Conservation (phyloP, 2,888 invertebrate genomes). For the Clepsis dumicolana region DNA sequence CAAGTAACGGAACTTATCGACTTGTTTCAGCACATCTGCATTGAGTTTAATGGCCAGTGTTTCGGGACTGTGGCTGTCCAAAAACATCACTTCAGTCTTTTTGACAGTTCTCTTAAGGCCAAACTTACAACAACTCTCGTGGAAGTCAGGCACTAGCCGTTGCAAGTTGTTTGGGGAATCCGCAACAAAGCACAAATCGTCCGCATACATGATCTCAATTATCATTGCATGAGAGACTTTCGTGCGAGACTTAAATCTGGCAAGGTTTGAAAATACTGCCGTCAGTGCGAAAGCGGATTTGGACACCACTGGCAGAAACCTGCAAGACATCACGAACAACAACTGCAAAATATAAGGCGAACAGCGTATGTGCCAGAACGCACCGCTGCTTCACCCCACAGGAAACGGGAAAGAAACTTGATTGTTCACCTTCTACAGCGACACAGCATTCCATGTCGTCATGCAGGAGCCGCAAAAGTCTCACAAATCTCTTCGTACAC, state of each 20-base stretch:
- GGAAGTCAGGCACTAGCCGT: not conserved
- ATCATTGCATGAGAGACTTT: conserved; percentile 21
- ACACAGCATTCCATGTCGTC: conserved; percentile 44
- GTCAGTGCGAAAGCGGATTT: conserved; percentile 39
- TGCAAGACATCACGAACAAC: conserved; percentile 36
- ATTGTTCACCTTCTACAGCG: conserved; percentile 33
- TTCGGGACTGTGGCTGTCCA: not conserved
- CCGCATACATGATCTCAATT: conserved; percentile 35
- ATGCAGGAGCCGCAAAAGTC: conserved; percentile 39
- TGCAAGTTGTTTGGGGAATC: not conserved
- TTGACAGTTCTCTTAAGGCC: not conserved
- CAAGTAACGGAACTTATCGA: too few species aligned
- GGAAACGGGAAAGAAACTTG: too few species aligned
- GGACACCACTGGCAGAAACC: conserved; percentile 13
- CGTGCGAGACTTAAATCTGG: conserved; percentile 1
- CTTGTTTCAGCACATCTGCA: too few species aligned
- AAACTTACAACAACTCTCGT: not conserved
- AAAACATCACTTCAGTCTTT: not conserved
- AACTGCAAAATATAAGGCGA: conserved; percentile 38
- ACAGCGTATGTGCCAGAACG: too few species aligned
- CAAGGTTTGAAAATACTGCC: conserved; percentile 41
- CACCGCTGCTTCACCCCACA: too few species aligned
- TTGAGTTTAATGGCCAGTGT: too few species aligned
- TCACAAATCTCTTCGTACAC: conserved; percentile 42
- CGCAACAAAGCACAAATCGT: conserved; percentile 22